Evolutionary conservation across 2,888 invertebrate genomes (phyloP).

Genomic region (Thysanoteuthis rhombus): DNA sequence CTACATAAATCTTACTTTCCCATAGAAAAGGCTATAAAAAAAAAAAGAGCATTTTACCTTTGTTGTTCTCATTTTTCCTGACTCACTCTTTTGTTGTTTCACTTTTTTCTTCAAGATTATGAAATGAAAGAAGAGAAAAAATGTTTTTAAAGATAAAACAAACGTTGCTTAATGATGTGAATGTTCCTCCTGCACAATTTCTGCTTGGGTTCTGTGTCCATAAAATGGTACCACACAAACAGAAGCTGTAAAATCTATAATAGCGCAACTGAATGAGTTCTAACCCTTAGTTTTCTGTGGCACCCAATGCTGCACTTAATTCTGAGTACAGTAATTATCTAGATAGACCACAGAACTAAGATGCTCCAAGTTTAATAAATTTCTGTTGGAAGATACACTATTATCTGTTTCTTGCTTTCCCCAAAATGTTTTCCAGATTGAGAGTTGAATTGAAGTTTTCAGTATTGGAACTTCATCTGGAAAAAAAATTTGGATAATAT

Average conservation of each 20-base stretch:
- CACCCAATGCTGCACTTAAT: neutral
- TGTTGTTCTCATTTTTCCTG: neutral
- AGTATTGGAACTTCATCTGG: no score
- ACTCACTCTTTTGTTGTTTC: neutral
- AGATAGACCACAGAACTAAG: no score
- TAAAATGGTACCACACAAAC: neutral
- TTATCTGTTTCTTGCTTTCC: no score
- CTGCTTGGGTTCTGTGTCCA: neutral
- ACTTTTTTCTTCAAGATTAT: neutral
- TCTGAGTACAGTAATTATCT: no score
- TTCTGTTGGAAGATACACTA: no score
- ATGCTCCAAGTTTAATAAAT: no score
- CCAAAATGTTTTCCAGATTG: neutral
- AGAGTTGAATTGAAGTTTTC: no score
- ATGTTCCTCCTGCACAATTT: neutral
- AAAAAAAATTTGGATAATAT: no score
- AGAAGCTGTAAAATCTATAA: neutral
- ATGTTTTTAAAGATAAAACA: neutral
- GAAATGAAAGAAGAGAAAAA: neutral
- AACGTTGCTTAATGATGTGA: neutral
- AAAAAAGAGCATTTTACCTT: neutral
- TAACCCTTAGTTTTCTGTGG: neutral
- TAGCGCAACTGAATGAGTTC: neutral
- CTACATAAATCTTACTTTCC: neutral
- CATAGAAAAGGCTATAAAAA: neutral